phyloP scores from a whole-genome alignment of 2,113 vertebrate genomes.

The Xiphophorus couchianus region DNA sequence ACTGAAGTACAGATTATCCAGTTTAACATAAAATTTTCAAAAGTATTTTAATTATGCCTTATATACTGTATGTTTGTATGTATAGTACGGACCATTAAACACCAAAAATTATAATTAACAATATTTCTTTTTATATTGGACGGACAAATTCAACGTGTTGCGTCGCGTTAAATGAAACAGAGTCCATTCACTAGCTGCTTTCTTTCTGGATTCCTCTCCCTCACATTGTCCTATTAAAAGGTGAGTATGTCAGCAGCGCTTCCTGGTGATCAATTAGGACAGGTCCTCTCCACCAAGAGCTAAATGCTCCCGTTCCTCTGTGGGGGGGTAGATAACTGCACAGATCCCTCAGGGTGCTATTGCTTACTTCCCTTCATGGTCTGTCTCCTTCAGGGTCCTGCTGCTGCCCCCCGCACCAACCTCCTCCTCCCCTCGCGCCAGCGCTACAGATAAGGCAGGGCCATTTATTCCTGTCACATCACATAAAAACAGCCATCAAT shows the following conservation, averaged over 20 bases:
- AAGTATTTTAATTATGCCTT: not conserved
- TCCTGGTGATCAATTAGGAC: constrained; percentile 60
- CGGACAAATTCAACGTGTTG: not conserved
- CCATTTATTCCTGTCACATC: constrained; percentile 74
- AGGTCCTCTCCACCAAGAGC: constrained; percentile 46
- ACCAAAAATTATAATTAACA: not conserved
- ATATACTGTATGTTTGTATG: not conserved
- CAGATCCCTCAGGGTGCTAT: constrained; percentile 57
- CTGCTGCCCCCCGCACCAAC: not conserved
- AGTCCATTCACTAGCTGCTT: constrained; percentile 11
- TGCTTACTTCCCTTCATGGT: constrained; percentile 60
- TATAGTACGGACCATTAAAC: not conserved
- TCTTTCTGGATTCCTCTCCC: constrained; percentile 11
- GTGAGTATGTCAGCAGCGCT: constrained; percentile 19
- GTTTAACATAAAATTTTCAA: not conserved
- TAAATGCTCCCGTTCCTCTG: constrained; percentile 29
- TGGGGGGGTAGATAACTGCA: constrained; percentile 25
- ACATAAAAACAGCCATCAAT: constrained; percentile 78
- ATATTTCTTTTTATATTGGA: too few relatives aligned
- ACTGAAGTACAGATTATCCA: not conserved
- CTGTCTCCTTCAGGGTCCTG: constrained; percentile 45
- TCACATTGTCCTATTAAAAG: constrained; percentile 8
- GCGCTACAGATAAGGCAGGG: constrained; percentile 53
- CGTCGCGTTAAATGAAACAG: constrained; percentile 6
- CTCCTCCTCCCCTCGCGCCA: constrained; percentile 14